Evolutionary conservation across 2,888 invertebrate genomes (phyloP).

Genomic region (Rugalucina vietnamica): DNA sequence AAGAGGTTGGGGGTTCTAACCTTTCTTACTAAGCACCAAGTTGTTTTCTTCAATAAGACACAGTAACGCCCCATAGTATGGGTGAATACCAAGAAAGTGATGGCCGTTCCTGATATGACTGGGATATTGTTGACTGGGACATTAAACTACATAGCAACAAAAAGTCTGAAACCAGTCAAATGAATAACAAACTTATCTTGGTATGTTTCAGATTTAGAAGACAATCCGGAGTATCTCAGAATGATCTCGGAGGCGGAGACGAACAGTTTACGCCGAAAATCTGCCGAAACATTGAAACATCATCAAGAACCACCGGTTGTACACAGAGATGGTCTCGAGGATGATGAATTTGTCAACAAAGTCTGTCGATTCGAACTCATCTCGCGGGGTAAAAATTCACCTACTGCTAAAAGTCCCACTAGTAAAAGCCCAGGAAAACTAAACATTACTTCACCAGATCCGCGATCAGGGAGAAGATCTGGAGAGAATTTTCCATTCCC

Average conservation of each 20-base stretch:
- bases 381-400: slow-evolving; percentile 70
- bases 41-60: no score
- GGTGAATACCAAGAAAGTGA: no score
- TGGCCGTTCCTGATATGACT: no score
- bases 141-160: no score
- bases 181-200: not conserved
- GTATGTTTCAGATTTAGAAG: slow-evolving; percentile 73
- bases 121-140: no score
- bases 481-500: slow-evolving; percentile 54
- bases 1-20: no score
- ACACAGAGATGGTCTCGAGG: slow-evolving; percentile 83
- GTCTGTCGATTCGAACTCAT: slow-evolving; percentile 89
- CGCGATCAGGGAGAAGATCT: slow-evolving; percentile 52
- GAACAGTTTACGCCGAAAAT: slow-evolving; percentile 55
- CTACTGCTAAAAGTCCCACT: slow-evolving; percentile 64
- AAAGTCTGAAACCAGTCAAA: not conserved
- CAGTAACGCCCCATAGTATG: no score
- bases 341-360: slow-evolving; percentile 89
- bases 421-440: slow-evolving; percentile 54
- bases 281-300: slow-evolving; percentile 49
- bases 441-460: slow-evolving; percentile 53
- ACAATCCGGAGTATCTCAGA: slow-evolving; percentile 76
- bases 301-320: slow-evolving; percentile 32
- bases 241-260: slow-evolving; percentile 78
- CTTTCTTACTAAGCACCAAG: no score